Percentiles rank a stretch among this genome's conserved stretches.
Evolutionary conservation across 2,113 vertebrate genomes (phyloP).

Genomic region (Astatotilapia flaviijosephi): DNA sequence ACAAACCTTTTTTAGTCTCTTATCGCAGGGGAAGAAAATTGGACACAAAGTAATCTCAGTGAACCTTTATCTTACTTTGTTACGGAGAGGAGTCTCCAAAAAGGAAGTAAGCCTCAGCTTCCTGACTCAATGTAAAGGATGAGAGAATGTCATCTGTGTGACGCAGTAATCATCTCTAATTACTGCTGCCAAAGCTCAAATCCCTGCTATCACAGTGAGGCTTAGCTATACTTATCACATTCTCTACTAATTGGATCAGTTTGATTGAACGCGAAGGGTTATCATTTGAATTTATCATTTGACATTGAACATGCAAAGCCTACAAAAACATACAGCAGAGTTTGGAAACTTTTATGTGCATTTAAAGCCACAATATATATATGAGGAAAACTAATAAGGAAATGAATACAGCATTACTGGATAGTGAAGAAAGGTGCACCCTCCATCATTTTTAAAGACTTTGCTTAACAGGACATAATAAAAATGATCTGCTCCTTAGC

Average conservation of each 20-base stretch:
- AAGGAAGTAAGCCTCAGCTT: not conserved
- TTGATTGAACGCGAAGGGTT: slow-evolving; percentile 11
- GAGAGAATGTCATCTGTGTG: slow-evolving; percentile 4
- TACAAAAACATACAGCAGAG: not conserved
- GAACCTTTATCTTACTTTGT: slow-evolving; percentile 16
- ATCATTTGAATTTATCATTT: slow-evolving; percentile 11
- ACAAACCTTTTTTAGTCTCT: not conserved
- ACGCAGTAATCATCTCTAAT: slow-evolving; percentile 40
- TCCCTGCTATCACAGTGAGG: slow-evolving; percentile 9
- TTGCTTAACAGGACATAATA: not conserved
- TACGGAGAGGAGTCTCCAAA: not conserved
- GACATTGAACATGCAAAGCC: not conserved
- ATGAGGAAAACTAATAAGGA: not conserved
- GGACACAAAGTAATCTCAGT: not conserved
- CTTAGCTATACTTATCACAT: slow-evolving; percentile 36
- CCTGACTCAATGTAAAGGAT: slow-evolving; percentile 10
- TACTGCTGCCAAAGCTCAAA: slow-evolving; percentile 27
- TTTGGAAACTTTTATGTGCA: not conserved
- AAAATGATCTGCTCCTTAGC: not conserved
- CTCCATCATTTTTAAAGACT: not conserved
- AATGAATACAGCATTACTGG: not conserved
- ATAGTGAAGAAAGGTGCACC: not conserved
- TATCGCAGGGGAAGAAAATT: not conserved
- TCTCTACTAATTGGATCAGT: slow-evolving; percentile 33
- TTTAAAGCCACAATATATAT: not conserved